These are phyloP conservation scores for Erythrolamprus reginae DNA, from an alignment of 2,113 vertebrate genomes.

Conservation along the genomic window DNA sequence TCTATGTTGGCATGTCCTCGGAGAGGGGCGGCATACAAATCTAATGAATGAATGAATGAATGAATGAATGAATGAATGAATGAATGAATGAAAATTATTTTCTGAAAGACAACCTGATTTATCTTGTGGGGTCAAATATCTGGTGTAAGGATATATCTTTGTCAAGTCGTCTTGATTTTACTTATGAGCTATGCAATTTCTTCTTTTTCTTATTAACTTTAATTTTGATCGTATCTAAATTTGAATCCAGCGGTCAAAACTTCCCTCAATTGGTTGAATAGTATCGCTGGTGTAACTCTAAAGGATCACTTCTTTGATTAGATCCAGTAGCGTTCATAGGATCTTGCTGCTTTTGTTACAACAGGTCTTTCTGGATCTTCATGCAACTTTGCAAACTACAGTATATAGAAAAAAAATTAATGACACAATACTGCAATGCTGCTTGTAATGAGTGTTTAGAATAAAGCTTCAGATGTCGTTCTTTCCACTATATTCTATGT, in stretches of 20 bases:
- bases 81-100: conserved; percentile 46
- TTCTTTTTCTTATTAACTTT: neutral
- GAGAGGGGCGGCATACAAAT: too few species aligned
- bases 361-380: neutral
- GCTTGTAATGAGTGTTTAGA: neutral
- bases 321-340: neutral
- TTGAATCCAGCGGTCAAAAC: neutral
- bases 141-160: neutral
- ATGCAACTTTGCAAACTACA: neutral
- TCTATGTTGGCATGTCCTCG: conserved; percentile 21
- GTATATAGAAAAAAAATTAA: neutral
- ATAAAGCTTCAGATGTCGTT: neutral
- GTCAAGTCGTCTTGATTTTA: neutral
- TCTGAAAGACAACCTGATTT: conserved; percentile 23
- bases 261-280: neutral
- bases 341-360: neutral
- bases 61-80: too few species aligned
- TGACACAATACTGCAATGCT: neutral
- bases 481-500: neutral
- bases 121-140: conserved; percentile 4
- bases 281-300: neutral
- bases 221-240: neutral
- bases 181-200: neutral
- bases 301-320: neutral
- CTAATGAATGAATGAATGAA: too few species aligned